phyloP scores from a whole-genome alignment of 2,888 invertebrate genomes.

The Drosophila paranaensis region DNA sequence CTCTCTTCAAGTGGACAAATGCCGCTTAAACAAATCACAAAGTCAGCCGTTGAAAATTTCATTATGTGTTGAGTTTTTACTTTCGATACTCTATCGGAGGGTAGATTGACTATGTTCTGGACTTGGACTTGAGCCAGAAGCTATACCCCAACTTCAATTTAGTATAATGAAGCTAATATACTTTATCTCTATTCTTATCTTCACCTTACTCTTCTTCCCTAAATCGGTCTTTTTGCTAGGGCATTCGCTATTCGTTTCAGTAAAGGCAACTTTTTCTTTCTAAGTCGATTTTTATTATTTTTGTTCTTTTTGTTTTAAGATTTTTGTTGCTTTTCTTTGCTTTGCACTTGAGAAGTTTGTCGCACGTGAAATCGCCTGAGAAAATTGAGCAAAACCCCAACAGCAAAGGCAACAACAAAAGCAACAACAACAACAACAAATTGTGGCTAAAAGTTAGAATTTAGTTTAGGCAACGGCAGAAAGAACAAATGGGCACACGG shows the following conservation, averaged over 20 bases:
- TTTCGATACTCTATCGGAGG: neutral
- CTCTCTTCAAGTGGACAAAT: constrained; percentile 43
- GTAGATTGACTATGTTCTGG: neutral
- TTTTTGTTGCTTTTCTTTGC: constrained; percentile 79
- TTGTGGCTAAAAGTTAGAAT: constrained; percentile 55
- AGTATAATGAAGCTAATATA: too few relatives aligned
- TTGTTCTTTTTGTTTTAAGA: constrained; percentile 10
- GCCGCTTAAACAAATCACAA: constrained; percentile 76
- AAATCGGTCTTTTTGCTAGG: neutral
- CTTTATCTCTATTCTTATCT: too few relatives aligned
- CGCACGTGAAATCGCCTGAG: constrained; percentile 84
- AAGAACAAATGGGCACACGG: neutral
- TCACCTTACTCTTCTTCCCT: too few relatives aligned
- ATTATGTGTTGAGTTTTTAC: constrained; percentile 51
- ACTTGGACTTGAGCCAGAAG: too few relatives aligned
- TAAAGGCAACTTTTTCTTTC: neutral
- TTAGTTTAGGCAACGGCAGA: constrained; percentile 47
- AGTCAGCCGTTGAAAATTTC: constrained; percentile 72
- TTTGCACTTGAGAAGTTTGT: constrained; percentile 84
- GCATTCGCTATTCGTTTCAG: neutral
- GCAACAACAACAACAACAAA: constrained; percentile 12
- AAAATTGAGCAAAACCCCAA: constrained; percentile 78
- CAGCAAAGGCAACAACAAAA: constrained; percentile 27
- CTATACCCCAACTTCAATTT: too few relatives aligned
- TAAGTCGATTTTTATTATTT: neutral